Base-by-base conservation (phyloP, 23 tunicate species). In the Styela clava region DNA sequence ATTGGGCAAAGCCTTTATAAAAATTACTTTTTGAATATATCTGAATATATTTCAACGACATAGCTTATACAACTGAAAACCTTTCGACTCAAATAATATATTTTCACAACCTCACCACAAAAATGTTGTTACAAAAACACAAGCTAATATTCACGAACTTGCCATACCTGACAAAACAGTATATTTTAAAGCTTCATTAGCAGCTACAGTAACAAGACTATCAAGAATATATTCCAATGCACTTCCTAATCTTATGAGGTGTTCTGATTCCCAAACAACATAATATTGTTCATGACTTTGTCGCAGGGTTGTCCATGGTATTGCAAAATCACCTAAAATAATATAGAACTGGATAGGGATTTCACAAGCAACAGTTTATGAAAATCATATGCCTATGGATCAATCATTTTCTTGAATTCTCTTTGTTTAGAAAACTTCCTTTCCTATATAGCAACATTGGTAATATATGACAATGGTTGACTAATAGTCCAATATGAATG, bases 261-360 rank as follows among this genome's bases (percentile, higher is more conserved):
- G 96, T 28, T 96, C 73, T 22, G 88, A 69, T 68, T 96, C 99
- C 99, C 99, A 96, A 32, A 90, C 85, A 3, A 96, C 82, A 27
- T 84, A 62, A 74, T 84, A 93, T 74, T 96, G 99, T 70, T 96
- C 99, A 23, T 82, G 80, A 19, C 88, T 81, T 34, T 91, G 93
- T 20, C 63, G 35, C 79, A 96, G 37, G 51, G 91, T 69, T 29
- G 64, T 61, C 99, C 99, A 96, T 24, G 97, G 89, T 31, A 61
- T 35, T 12, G 82, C 64, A 73, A 91, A 96, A 24, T 78, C 92
- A 77, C 61, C 97, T 92, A 25, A 0, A 69, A 78, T n/a, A n/a
- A n/a, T n/a, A n/a, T n/a, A 74, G 24, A 30, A n/a, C 29, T 64
- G 52, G 0, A 25, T 35, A 0, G 21, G 20, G 68, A 68, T 68